A percentile compares a stretch with the other conserved stretches of the same genome.
Evolutionary conservation across 1,140 invertebrate species (phyloP).

Genomic region (Charaxes varanes): DNA sequence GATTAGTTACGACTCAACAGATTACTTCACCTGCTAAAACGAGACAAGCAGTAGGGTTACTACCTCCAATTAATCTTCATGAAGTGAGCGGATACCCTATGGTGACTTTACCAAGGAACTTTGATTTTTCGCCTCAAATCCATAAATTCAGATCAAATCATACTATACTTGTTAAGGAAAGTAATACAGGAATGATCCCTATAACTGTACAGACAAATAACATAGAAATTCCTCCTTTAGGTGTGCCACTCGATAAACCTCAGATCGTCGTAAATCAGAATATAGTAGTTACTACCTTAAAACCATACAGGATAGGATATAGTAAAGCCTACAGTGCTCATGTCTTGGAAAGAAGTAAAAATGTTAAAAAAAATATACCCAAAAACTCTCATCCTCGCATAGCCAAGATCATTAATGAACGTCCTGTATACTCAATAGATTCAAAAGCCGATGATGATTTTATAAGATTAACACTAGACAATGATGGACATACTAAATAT

Average conservation of each 20-base stretch:
- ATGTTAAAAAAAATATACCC: background rate
- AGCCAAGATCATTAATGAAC: background rate
- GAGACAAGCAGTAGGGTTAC: no score
- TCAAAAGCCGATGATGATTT: conserved; percentile 11
- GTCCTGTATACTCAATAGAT: background rate
- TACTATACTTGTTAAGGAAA: background rate
- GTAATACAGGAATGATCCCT: conserved; percentile 12
- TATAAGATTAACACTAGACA: conserved; percentile 13
- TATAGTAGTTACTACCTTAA: conserved; percentile 36
- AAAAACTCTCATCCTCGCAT: conserved; percentile 10
- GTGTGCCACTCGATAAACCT: conserved; percentile 34
- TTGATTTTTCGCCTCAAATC: conserved; percentile 14
- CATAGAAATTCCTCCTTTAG: conserved; percentile 46
- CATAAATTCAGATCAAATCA: conserved; percentile 19
- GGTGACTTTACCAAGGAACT: conserved; percentile 1
- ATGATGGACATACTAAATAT: conserved; percentile 16
- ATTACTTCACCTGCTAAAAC: no score
- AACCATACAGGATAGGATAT: conserved; percentile 6
- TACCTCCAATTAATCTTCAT: background rate
- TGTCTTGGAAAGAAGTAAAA: conserved; percentile 3
- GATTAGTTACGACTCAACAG: no score
- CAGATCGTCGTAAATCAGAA: conserved; percentile 39
- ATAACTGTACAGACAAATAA: conserved; percentile 55
- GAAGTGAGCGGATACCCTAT: background rate
- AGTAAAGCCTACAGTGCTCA: background rate